A percentile compares a stretch with the other conserved stretches of the same genome.
Evolutionary conservation across 2,797 vertebrate genomes (phyloP).

Genomic region (Somateria mollissima): DNA sequence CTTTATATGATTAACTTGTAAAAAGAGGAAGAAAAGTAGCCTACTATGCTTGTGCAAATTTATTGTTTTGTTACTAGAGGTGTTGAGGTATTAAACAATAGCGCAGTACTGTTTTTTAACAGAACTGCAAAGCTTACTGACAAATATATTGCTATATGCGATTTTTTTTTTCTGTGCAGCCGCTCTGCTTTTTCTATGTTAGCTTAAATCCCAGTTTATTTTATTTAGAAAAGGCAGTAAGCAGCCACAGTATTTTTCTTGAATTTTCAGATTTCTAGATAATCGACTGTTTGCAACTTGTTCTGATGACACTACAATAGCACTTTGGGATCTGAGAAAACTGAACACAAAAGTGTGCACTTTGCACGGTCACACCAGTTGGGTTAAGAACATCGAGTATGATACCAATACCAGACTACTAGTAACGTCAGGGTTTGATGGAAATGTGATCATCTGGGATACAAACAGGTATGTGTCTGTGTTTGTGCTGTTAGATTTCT

Average conservation of each 20-base stretch:
- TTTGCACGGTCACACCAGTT: slow-evolving; percentile 97
- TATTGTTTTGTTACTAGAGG: neutral
- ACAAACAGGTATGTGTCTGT: slow-evolving; percentile 88
- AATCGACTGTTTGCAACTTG: slow-evolving; percentile 98
- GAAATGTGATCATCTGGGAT: slow-evolving; percentile 99
- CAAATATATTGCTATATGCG: neutral
- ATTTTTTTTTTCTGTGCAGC: neutral
- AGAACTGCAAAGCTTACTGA: neutral
- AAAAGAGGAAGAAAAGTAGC: neutral
- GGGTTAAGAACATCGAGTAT: slow-evolving; percentile 99
- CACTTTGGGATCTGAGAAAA: slow-evolving; percentile 96
- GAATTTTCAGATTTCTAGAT: slow-evolving; percentile 90
- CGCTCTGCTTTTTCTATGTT: neutral
- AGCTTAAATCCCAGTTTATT: neutral
- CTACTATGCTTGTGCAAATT: neutral
- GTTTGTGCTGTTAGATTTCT: rapidly evolving
- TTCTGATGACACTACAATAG: slow-evolving; percentile 98
- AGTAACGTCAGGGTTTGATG: slow-evolving; percentile 97
- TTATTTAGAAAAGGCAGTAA: neutral
- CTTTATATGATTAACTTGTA: neutral
- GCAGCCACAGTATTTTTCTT: neutral
- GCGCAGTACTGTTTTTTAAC: rapidly evolving
- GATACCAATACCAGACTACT: slow-evolving; percentile 95
- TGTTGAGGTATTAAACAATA: neutral
- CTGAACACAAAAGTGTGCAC: slow-evolving; percentile 95